Conservation (phyloP, 2,797 vertebrate species). For the Erithacus rubecula region DNA sequence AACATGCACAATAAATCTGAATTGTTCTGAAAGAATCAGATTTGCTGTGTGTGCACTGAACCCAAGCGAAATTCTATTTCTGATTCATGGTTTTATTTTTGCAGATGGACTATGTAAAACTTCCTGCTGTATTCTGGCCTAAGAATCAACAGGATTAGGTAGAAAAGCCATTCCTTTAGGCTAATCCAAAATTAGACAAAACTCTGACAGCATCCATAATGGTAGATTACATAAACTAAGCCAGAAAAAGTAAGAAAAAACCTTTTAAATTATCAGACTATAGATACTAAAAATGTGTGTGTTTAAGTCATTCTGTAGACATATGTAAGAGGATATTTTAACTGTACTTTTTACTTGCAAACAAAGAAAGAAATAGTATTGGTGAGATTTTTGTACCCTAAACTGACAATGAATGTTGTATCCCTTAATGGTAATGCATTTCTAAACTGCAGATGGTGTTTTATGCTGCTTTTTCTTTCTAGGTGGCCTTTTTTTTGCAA, state of each 20-base stretch:
- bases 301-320: neutral
- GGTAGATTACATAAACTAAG: neutral
- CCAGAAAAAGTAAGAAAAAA: neutral
- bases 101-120: neutral
- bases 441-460: neutral
- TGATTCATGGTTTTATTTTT: neutral
- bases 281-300: neutral
- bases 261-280: neutral
- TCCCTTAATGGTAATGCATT: neutral
- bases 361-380: neutral
- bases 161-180: neutral
- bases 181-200: neutral
- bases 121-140: neutral
- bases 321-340: neutral
- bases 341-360: neutral
- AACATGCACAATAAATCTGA: neutral
- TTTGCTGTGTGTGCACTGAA: neutral
- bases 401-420: neutral
- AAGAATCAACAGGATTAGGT: neutral
- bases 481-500: slow-evolving; percentile 98
- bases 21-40: neutral
- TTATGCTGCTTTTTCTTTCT: neutral
- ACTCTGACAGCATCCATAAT: neutral
- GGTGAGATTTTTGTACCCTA: neutral
- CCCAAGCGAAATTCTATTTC: neutral